Conservation (phyloP, 2,888 invertebrate species). For the Loripinus fragilis region DNA sequence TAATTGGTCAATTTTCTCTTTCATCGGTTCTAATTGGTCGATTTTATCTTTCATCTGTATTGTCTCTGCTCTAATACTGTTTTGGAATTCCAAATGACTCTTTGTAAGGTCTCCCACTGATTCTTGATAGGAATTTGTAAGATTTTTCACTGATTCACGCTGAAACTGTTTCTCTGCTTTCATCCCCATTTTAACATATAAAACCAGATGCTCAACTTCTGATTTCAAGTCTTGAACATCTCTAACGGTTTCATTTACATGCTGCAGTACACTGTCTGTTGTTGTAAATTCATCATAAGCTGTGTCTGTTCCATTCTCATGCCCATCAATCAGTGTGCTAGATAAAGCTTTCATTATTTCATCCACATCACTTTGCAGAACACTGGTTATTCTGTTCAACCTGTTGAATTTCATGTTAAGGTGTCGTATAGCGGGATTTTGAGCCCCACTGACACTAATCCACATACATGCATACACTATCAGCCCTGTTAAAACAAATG, state of each 20-base stretch:
- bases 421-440: neutral
- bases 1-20: neutral
- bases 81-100: neutral
- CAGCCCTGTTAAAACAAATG: no score
- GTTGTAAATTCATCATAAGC: neutral
- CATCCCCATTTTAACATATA: neutral
- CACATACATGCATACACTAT: no score
- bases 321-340: neutral
- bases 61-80: neutral
- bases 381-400: conserved; percentile 2
- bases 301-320: neutral
- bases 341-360: neutral
- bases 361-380: conserved; percentile 6
- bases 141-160: neutral
- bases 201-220: neutral
- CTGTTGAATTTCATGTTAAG: conserved; percentile 2
- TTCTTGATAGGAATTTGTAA: neutral
- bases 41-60: neutral
- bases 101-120: neutral
- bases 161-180: neutral
- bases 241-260: neutral
- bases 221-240: neutral
- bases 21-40: neutral
- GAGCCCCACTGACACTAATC: no score
- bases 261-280: neutral